These are phyloP conservation scores for Acipenser ruthenus DNA, from an alignment of 2,797 vertebrate species.

Conservation along the genomic window DNA sequence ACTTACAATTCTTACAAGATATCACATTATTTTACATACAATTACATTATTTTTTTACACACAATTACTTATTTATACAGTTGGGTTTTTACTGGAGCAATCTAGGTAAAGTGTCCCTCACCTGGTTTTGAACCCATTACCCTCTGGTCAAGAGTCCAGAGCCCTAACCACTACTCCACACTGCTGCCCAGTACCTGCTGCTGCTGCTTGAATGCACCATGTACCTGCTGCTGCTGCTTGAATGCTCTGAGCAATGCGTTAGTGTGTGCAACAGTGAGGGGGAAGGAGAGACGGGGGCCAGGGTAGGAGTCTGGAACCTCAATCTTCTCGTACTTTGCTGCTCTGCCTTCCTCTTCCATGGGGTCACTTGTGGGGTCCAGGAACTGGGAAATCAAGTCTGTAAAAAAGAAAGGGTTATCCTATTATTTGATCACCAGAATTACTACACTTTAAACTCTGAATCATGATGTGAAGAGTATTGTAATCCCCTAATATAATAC, in stretches of 20 bases:
- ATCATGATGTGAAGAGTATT: not conserved
- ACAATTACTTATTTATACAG: no score
- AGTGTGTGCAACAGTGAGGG: slow-evolving; percentile 71
- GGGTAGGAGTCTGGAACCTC: slow-evolving; percentile 70
- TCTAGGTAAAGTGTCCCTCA: no score
- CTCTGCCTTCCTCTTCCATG: slow-evolving; percentile 40
- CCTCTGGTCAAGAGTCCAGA: no score
- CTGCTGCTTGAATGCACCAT: not conserved
- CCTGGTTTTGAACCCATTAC: no score
- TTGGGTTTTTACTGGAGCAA: no score
- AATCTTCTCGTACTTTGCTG: slow-evolving; percentile 56
- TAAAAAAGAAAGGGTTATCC: slow-evolving; percentile 22
- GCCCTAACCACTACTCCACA: no score
- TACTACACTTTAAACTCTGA: not conserved
- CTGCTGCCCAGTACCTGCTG: no score
- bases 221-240: slow-evolving; percentile 64
- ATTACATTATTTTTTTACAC: no score
- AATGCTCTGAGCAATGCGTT: slow-evolving; percentile 73
- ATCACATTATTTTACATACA: no score
- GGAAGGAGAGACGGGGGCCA: slow-evolving; percentile 81
- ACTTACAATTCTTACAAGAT: no score
- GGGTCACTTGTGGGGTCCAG: slow-evolving; percentile 48
- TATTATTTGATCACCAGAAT: no score
- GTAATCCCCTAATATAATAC: not conserved
- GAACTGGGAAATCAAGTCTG: slow-evolving; percentile 69